A percentile compares a stretch with the other conserved stretches of the same genome.
Evolutionary conservation across 2,113 vertebrate genomes (phyloP).

Genomic region (Desmodus rotundus): DNA sequence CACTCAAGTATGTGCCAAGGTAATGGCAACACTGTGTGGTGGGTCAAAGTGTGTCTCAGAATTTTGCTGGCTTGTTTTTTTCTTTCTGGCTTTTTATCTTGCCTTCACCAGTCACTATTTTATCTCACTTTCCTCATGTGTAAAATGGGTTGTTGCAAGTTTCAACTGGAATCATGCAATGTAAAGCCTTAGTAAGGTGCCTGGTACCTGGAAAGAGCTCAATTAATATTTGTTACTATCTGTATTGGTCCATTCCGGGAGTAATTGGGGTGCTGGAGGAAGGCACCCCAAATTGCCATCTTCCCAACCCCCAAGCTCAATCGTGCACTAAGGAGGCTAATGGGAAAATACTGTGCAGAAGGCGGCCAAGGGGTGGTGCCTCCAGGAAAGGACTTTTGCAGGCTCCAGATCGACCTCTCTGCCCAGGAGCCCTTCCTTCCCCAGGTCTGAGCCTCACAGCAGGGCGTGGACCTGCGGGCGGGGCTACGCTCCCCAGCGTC

Average conservation of each 20-base stretch:
- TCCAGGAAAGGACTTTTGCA: background rate
- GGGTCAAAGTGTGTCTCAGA: background rate
- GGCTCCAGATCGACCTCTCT: background rate
- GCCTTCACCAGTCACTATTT: background rate
- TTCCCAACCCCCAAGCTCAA: background rate
- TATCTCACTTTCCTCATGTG: background rate
- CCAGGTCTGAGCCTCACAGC: background rate
- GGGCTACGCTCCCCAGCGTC: background rate
- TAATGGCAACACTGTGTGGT: background rate
- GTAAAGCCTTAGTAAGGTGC: background rate
- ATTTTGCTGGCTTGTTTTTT: background rate
- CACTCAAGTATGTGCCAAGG: background rate
- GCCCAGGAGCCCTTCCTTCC: background rate
- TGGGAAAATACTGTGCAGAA: background rate
- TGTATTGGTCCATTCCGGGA: background rate
- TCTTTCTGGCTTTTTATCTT: background rate
- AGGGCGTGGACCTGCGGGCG: constrained; percentile 43
- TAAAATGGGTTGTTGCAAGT: background rate
- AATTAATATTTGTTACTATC: background rate
- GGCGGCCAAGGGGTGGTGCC: background rate
- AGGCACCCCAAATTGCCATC: background rate
- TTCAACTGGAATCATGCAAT: background rate
- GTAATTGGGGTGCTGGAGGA: background rate
- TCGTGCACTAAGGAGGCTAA: background rate
- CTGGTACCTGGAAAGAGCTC: background rate